Evolutionary conservation across 2,113 vertebrate genomes (phyloP), one percentile per base, ranked within the genome.

Genomic region (Entelurus aequoreus): DNA sequence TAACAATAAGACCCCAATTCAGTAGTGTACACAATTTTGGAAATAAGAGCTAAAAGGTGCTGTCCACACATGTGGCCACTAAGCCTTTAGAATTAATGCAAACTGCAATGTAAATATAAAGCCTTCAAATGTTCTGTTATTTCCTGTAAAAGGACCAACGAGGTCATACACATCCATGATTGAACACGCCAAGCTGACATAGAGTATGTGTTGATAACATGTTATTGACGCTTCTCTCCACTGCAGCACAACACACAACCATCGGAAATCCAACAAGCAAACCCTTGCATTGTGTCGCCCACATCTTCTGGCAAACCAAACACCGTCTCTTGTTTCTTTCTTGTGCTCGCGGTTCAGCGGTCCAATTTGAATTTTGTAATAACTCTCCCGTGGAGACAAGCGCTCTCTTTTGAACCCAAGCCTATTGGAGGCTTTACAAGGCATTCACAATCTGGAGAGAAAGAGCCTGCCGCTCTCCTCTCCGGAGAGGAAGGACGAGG

Each of bases 401-500:
- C 70, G 69, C 69, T 77, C 48, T 37, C 64, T 67, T 62, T 70
- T 68, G 75, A 73, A 59, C 69, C 69, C 63, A 66, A 37, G 49
- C 66, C 68, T 69, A 49, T 53, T 66, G 71, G 48, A 70, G 69
- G 61, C 80, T 84, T 85, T 79, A 84, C 70, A 81, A 71, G 78
- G 55, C 80, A 88, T 89, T 89, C 85, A 76, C 79, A 88, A 89
- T 88, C 88, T 71, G 77, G 56, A 69, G 74, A 85, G 78, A 80
- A 72, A 63, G 48, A 10, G 8, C 38, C 38, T 74, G 55, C 77
- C 52, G 47, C 77, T 72, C 71, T 77, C 78, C 76, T 78, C 76
- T 75, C 57, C 46, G 10, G 76, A 83, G 84, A 81, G 77, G 64
- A 75, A 74, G 62, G 46, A 28, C 46, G 21, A 14, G 28, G 7